Percentiles rank a stretch among this genome's conserved stretches.
phyloP scores from a whole-genome alignment of 2,888 invertebrate species.

The Ommatoiulus sabulosus region DNA sequence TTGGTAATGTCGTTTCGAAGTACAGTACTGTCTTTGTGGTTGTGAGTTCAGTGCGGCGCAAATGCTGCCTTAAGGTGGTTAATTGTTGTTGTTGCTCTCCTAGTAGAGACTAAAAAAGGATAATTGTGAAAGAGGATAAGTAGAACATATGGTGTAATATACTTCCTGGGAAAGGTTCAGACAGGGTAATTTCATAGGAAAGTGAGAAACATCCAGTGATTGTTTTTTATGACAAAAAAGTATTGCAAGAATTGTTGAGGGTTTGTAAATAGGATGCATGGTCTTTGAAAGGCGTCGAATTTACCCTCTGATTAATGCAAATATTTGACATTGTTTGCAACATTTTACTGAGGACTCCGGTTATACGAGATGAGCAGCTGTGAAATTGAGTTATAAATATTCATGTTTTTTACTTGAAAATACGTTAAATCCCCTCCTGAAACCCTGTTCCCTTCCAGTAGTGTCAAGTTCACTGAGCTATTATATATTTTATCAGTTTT shows the following conservation, averaged over 20 bases:
- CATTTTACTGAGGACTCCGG: slow-evolving; percentile 12
- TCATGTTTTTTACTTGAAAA: slow-evolving; percentile 52
- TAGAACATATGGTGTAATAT: slow-evolving; percentile 37
- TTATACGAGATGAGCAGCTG: slow-evolving; percentile 52
- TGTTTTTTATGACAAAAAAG: neutral
- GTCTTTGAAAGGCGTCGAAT: slow-evolving; percentile 8
- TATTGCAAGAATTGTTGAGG: slow-evolving; percentile 2
- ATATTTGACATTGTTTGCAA: slow-evolving; percentile 37
- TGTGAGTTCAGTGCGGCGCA: neutral
- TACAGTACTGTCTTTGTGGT: neutral
- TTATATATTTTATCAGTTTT: slow-evolving; percentile 26
- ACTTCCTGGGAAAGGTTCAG: slow-evolving; percentile 32
- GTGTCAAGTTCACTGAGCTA: slow-evolving; percentile 37
- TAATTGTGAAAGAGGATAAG: neutral
- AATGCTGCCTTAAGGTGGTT: neutral
- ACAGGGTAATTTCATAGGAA: slow-evolving; percentile 33
- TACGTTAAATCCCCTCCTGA: slow-evolving; percentile 32
- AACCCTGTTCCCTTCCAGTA: neutral
- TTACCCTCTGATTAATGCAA: slow-evolving; percentile 15
- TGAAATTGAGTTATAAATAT: slow-evolving; percentile 52
- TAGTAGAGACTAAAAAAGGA: neutral
- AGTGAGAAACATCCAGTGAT: slow-evolving; percentile 48
- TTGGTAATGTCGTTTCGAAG: too few species aligned
- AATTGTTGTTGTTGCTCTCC: neutral
- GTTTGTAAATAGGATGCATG: slow-evolving; percentile 22